phyloP scores from a whole-genome alignment of 2,888 invertebrate species.

The Coleophora deauratella region DNA sequence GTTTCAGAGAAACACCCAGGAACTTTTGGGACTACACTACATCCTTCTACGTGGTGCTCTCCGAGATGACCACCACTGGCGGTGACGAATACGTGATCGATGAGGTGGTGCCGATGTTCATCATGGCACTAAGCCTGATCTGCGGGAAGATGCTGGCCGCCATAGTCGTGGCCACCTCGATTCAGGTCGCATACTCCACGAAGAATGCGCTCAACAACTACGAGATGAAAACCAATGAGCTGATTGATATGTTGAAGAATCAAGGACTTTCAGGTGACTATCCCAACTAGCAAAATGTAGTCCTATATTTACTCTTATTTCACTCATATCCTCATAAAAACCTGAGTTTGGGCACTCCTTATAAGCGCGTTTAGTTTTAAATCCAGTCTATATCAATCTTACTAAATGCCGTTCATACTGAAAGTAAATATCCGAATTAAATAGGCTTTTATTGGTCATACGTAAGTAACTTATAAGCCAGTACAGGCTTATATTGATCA shows the following conservation, averaged over 20 bases:
- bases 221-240: conserved; percentile 41
- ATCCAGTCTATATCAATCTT: too few species aligned
- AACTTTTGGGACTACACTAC: conserved; percentile 53
- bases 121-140: conserved; percentile 41
- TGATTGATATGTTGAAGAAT: conserved; percentile 55
- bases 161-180: conserved; percentile 48
- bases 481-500: too few species aligned
- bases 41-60: conserved; percentile 49
- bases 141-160: conserved; percentile 59
- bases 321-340: too few species aligned
- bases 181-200: conserved; percentile 47
- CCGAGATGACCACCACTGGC: conserved; percentile 48
- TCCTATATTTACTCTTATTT: too few species aligned
- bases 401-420: too few species aligned
- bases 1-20: conserved; percentile 38
- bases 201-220: conserved; percentile 52
- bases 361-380: too few species aligned
- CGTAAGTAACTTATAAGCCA: too few species aligned
- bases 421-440: too few species aligned
- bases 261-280: conserved; percentile 57
- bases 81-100: conserved; percentile 50
- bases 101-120: conserved; percentile 31
- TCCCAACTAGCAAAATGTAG: too few species aligned
- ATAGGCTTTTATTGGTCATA: too few species aligned
- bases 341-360: too few species aligned